phyloP scores from a whole-genome alignment of 2,888 invertebrate species.

The Ligdia adustata region DNA sequence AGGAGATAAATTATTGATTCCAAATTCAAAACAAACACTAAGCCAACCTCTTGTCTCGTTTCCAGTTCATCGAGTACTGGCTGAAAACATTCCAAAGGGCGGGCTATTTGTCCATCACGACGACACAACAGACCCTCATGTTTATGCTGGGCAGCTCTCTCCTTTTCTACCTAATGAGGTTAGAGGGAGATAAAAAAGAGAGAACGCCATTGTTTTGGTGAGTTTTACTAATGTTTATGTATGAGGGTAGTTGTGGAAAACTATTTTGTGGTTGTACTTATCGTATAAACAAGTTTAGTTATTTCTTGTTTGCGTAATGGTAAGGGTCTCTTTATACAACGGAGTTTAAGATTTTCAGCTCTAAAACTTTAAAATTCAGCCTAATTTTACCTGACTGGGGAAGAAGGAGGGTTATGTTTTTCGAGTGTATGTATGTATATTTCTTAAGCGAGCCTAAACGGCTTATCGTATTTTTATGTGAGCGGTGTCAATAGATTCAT shows the following conservation, averaged over 20 bases:
- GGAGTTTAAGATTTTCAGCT: too few species aligned
- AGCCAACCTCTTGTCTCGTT: slow-evolving; percentile 20
- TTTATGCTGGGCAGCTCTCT: slow-evolving; percentile 76
- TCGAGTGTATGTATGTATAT: too few species aligned
- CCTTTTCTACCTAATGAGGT: slow-evolving; percentile 77
- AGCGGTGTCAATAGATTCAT: too few species aligned
- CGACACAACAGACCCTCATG: slow-evolving; percentile 62
- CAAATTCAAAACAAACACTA: too few species aligned
- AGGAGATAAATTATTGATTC: too few species aligned
- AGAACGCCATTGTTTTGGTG: slow-evolving; percentile 74
- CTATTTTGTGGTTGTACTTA: background rate
- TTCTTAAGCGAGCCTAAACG: too few species aligned
- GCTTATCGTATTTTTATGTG: too few species aligned
- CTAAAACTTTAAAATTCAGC: too few species aligned
- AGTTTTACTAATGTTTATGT: slow-evolving; percentile 27
- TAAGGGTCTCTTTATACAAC: too few species aligned
- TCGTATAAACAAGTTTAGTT: background rate
- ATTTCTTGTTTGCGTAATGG: background rate
- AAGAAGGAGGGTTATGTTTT: too few species aligned
- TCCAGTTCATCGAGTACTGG: slow-evolving; percentile 74
- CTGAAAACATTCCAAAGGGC: slow-evolving; percentile 57
- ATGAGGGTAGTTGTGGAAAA: background rate
- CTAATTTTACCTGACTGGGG: too few species aligned
- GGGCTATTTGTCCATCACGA: slow-evolving; percentile 65
- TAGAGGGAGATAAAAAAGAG: slow-evolving; percentile 70